A percentile compares a stretch with the other conserved stretches of the same genome.
Conservation (phyloP, 1,140 invertebrate genomes). For the Drosophila auraria region DNA sequence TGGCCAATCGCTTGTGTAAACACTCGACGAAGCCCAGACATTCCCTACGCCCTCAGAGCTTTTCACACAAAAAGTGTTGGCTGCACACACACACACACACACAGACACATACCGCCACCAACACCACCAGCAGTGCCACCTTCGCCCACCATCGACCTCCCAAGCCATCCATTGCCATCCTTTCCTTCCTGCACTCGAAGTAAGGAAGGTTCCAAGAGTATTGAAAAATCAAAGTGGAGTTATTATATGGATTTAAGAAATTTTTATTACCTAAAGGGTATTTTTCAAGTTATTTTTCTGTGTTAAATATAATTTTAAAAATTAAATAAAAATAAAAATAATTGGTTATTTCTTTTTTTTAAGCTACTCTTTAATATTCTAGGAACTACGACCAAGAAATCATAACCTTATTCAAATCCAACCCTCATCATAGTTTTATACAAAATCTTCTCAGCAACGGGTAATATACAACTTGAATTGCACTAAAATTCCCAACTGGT, state of each 20-base stretch:
- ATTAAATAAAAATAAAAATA: not conserved
- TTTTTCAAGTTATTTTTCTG: not conserved
- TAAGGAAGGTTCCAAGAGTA: not conserved
- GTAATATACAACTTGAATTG: rapidly evolving
- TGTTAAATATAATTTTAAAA: not conserved
- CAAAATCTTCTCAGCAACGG: not conserved
- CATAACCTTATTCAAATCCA: not conserved
- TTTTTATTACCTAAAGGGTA: too few species aligned
- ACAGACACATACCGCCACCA: not conserved
- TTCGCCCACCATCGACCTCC: not conserved
- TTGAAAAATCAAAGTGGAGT: not conserved
- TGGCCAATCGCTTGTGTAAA: constrained; percentile 81
- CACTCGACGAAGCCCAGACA: constrained; percentile 51
- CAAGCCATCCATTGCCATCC: too few species aligned
- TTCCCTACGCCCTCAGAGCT: constrained; percentile 62
- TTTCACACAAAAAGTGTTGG: constrained; percentile 82
- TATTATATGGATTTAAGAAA: not conserved
- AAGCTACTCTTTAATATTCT: too few species aligned
- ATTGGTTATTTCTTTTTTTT: too few species aligned
- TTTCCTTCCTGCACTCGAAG: not conserved
- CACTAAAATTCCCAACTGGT: not conserved
- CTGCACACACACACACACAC: constrained; percentile 49
- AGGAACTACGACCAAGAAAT: too few species aligned
- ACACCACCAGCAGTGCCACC: not conserved
- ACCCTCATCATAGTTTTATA: not conserved